A percentile compares a stretch with the other conserved stretches of the same genome.
phyloP scores from a whole-genome alignment of 2,888 invertebrate genomes.

The Amphipoea lucens region DNA sequence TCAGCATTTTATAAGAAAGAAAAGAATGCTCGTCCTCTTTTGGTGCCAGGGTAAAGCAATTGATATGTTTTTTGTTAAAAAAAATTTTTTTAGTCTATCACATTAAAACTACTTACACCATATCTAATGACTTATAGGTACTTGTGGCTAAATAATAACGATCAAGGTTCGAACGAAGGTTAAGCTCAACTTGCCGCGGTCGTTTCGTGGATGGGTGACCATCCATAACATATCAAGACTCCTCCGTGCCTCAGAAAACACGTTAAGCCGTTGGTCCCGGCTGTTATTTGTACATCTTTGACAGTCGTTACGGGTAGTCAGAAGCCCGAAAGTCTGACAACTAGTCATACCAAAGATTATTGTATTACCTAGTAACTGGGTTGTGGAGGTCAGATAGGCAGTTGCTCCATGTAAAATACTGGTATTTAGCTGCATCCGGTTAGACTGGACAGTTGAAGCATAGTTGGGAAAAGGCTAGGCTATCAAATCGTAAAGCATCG shows the following conservation, averaged over 20 bases:
- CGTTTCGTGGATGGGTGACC: too few species aligned
- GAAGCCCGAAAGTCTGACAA: background rate
- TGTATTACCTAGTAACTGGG: background rate
- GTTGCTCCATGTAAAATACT: background rate
- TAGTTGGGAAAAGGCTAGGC: background rate
- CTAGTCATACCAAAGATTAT: background rate
- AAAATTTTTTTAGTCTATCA: too few species aligned
- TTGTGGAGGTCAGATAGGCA: background rate
- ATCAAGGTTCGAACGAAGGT: too few species aligned
- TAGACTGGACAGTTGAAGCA: background rate
- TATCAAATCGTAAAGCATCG: background rate
- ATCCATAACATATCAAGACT: background rate
- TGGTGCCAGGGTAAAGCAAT: background rate
- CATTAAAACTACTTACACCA: too few species aligned
- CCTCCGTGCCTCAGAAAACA: background rate
- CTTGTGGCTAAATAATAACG: too few species aligned
- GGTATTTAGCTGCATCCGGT: background rate
- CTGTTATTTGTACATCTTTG: background rate
- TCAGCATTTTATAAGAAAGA: background rate
- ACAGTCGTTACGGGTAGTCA: background rate
- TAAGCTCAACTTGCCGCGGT: too few species aligned
- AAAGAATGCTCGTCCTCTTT: background rate
- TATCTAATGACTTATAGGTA: background rate
- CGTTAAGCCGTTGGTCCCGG: background rate
- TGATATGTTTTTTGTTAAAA: background rate